phyloP scores from a whole-genome alignment of 2,888 invertebrate genomes.

The Ophonus ardosiacus region DNA sequence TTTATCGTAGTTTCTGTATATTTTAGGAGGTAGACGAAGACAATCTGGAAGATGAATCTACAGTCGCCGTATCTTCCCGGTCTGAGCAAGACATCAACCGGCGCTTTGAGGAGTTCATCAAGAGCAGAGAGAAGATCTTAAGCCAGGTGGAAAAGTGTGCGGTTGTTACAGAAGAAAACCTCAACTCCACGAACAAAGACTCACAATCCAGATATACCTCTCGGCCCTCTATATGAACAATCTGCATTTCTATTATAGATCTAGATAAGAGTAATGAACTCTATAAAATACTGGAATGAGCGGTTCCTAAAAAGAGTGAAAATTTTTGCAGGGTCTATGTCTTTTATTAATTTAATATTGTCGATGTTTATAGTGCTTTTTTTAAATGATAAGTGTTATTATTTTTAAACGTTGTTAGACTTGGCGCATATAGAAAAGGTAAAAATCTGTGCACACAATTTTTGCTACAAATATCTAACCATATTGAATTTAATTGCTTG shows the following conservation, averaged over 20 bases:
- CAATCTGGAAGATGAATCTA: conserved; percentile 75
- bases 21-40: conserved; percentile 85
- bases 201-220: conserved; percentile 36
- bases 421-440: too few relatives aligned
- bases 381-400: too few relatives aligned
- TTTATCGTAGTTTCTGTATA: neutral
- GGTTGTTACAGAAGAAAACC: conserved; percentile 53
- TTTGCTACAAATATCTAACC: too few relatives aligned
- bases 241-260: conserved; percentile 23
- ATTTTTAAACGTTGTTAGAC: too few relatives aligned
- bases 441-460: too few relatives aligned
- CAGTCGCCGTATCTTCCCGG: conserved; percentile 76
- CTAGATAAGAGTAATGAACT: neutral
- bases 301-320: neutral
- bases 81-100: conserved; percentile 77
- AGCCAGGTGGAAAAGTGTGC: conserved; percentile 64
- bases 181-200: conserved; percentile 20
- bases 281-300: neutral
- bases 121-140: conserved; percentile 74
- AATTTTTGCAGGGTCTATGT: neutral
- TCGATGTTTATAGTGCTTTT: too few relatives aligned
- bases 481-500: too few relatives aligned
- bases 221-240: conserved; percentile 54
- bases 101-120: conserved; percentile 80
- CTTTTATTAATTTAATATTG: too few relatives aligned